These are phyloP conservation scores for Mirza zaza DNA, from an alignment of 2,113 vertebrate genomes.

Conservation along the genomic window DNA sequence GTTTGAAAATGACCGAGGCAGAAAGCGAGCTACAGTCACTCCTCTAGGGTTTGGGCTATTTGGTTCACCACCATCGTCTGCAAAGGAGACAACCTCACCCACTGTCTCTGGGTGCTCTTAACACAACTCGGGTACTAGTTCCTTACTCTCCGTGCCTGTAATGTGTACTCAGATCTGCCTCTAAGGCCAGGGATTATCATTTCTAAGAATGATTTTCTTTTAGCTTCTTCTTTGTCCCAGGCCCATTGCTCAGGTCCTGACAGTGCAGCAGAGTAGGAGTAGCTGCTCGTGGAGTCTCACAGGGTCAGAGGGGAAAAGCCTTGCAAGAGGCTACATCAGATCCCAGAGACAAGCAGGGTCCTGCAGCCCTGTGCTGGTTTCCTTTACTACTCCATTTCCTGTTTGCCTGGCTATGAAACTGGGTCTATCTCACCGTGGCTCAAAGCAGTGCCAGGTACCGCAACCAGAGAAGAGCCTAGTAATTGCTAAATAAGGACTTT, in stretches of 20 bases:
- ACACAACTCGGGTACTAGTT: not conserved
- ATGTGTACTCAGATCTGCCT: not conserved
- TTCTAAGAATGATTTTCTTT: conserved; percentile 3
- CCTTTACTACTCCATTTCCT: not conserved
- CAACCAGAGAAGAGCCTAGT: not conserved
- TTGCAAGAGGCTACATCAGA: not conserved
- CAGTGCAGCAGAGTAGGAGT: not conserved
- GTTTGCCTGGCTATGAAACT: not conserved
- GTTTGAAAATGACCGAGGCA: not conserved
- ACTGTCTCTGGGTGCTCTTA: not conserved
- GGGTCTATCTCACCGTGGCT: not conserved
- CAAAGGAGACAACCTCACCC: not conserved
- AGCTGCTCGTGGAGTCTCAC: not conserved
- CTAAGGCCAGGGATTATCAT: not conserved
- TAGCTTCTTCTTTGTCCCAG: not conserved
- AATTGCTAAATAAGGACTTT: conserved; percentile 25
- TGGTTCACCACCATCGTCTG: not conserved
- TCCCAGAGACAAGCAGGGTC: not conserved
- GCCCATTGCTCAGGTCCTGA: not conserved
- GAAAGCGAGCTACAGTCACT: not conserved
- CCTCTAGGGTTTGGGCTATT: not conserved
- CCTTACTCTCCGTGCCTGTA: not conserved
- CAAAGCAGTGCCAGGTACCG: not conserved
- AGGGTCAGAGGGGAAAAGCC: not conserved
- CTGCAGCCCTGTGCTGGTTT: not conserved